Evolutionary conservation across 2,113 vertebrate genomes (phyloP).

Genomic region (Amblyornis subalaris): DNA sequence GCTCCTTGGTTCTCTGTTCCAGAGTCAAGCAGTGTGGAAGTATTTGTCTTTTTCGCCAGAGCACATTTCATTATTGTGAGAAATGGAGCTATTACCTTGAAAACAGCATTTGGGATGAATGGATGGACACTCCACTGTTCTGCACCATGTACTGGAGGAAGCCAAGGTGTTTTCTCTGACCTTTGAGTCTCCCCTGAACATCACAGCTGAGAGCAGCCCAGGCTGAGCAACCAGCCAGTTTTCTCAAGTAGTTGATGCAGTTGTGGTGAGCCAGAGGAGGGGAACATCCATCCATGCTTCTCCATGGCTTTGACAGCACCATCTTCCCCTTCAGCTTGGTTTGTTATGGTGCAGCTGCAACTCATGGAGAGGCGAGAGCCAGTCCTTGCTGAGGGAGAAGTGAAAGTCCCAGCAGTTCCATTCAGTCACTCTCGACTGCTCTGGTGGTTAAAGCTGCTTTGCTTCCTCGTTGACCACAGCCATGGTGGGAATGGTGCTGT

Average conservation of each 20-base stretch:
- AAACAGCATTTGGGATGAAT: neutral
- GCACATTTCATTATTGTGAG: neutral
- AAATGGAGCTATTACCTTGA: neutral
- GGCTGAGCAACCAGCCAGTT: neutral
- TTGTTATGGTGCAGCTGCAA: neutral
- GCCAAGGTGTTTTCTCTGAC: neutral
- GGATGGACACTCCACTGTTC: neutral
- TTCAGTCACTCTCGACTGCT: neutral
- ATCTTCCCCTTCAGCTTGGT: neutral
- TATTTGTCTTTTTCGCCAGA: neutral
- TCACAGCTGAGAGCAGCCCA: neutral
- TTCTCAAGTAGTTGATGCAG: neutral
- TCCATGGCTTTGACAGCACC: neutral
- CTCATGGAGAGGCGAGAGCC: neutral
- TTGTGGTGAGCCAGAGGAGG: neutral
- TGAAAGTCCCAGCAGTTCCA: neutral
- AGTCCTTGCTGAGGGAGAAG: neutral
- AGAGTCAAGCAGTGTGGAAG: neutral
- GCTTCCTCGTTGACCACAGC: neutral
- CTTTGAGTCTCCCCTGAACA: neutral
- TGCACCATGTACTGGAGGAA: neutral
- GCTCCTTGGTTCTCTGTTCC: neutral
- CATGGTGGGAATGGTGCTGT: neutral
- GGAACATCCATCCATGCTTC: neutral
- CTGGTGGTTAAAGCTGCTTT: neutral